Evolutionary conservation across 64 coral and sea anemone genomes (phyloP), one percentile per base, ranked within the genome.

Genomic region (Dendronephthya gigantea): DNA sequence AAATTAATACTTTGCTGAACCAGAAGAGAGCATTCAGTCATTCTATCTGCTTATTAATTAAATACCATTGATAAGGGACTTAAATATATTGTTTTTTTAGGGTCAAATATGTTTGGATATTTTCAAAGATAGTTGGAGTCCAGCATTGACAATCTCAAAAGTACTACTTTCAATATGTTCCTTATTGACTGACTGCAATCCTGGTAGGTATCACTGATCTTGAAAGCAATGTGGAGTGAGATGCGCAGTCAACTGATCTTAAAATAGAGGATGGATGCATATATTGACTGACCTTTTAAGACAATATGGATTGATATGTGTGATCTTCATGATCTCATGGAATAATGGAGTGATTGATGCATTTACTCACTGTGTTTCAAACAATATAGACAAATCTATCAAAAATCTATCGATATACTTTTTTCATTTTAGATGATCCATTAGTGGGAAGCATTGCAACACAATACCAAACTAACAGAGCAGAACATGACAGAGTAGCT

Each of bases 391-490:
- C 55, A 23, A 23, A 19, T 62, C 7, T 62, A 22, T n/a, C 13
- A 16, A 52, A 22, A 16, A 16, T 52, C 50, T 1, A 52, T 52
- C 1, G 11, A 45, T 45, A 45, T 11, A 45, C 11, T 45, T 11
- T 0, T 49, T 22, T 40, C 45, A 31, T 45, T 82, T 31, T 75
- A 98, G 95, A 87, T 55, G 95, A 98, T 93, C 95, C 95, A 31
- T 72, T 98, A 41, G 95, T 98, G 19, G 95, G 95, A 11, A 98
- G 90, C 45, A 98, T 98, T 39, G 95, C 95, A 43, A 92, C 95
- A 34, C 92, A 93, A 33, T 98, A 93, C 51, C 43, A 91, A 32
- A 62, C 89, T 33, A 91, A 98, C 72, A 88, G 92, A 81, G 88
- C 91, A 27, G 92, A 98, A 86, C 95, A 98, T 82, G 95, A 98